Evolutionary conservation across 2,888 invertebrate genomes (phyloP).

Genomic region (Acleris sparsana): DNA sequence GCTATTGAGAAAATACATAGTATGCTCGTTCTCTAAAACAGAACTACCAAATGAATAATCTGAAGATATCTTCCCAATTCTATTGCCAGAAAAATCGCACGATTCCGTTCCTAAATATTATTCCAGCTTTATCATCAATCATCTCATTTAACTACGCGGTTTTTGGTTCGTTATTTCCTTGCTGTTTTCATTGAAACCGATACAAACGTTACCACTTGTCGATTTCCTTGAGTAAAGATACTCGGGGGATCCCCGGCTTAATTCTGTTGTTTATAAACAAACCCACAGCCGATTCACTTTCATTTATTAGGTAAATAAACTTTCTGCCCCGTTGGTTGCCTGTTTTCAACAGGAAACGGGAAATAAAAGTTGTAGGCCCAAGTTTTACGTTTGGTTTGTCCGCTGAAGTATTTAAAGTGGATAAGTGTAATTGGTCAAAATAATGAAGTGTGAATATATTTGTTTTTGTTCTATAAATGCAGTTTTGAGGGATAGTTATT

Average conservation of each 20-base stretch:
- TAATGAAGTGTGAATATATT: too few species aligned
- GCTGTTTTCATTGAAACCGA: conserved; percentile 1
- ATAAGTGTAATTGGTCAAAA: too few species aligned
- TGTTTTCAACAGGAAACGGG: conserved; percentile 13
- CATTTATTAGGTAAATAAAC: conserved; percentile 29
- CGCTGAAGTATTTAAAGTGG: not conserved
- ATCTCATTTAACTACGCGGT: too few species aligned
- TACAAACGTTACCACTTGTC: not conserved
- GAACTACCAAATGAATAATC: too few species aligned
- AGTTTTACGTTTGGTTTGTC: conserved; percentile 1
- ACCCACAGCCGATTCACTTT: conserved; percentile 24
- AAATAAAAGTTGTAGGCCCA: conserved; percentile 14
- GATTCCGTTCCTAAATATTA: too few species aligned
- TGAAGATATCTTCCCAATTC: too few species aligned
- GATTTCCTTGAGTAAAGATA: conserved; percentile 16
- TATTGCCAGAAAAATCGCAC: too few species aligned
- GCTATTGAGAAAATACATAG: too few species aligned
- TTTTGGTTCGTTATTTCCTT: not conserved
- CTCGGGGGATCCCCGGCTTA: conserved; percentile 4
- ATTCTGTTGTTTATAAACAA: conserved; percentile 33
- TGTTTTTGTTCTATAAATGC: too few species aligned
- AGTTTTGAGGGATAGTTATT: too few species aligned
- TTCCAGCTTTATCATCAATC: too few species aligned
- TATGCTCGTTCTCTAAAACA: too few species aligned
- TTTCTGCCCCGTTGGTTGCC: conserved; percentile 10